Base-by-base conservation (phyloP, 2,888 invertebrate genomes). In the Aplocera efformata region DNA sequence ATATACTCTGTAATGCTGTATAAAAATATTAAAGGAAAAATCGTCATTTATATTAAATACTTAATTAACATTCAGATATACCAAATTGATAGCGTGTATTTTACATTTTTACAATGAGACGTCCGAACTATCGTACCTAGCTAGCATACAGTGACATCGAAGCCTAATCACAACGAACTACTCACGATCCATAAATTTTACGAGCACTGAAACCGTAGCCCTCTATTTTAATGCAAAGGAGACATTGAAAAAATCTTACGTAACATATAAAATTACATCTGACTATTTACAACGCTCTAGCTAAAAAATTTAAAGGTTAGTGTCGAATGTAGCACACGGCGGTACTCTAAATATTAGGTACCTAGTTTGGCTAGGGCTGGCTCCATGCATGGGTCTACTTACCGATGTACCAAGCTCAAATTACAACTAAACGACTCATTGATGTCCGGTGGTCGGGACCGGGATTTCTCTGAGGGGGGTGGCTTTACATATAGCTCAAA, bases 1-100 rank as follows among this genome's bases (percentile, higher is more conserved):
- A 81, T 78, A 83, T 85, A 85, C 49, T 52, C 75, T 79, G 78
- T 83, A 81, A 84, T 84, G 84, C 83, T 88, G 86, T 88, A 88
- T 86, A 88, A 88, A 88, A 86, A 88, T 86, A 86, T 84, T 86
- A 86, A 88, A 88, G 84, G 77, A 83, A 88, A 84, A 82, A 81
- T 81, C 77, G 78, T 81, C 78, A 79, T 79, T 78, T 78, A 77
- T 78, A 70, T 79, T 50, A 76, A 75, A 72, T 76, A 67, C 79
- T 78, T 84, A 83, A 67, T 72, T 82, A 84, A 82, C 82, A 82
- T 83, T 79, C 74, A 82, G 79, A 79, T 63, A 62, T 78, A 72
- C 67, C 72, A 77, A 83, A 79, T 76, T 67, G 79, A 77, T 80
- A 80, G 82, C 79, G 78, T 79, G 76, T 88, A 84, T 82, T 76